Evolutionary conservation across 2,888 invertebrate species (phyloP).

Genomic region (Chymomyza amoena): DNA sequence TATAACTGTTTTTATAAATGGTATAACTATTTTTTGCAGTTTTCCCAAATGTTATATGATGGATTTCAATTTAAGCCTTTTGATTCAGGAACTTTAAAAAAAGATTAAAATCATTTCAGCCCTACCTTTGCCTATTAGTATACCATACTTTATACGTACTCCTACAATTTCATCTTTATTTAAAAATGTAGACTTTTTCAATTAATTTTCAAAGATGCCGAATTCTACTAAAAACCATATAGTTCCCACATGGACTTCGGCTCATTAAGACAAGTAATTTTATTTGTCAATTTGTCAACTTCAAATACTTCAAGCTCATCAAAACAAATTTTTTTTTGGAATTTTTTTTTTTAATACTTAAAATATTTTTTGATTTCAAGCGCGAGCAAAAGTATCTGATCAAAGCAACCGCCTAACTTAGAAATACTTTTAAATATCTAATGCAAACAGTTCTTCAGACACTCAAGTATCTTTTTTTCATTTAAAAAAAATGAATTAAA

Average conservation of each 20-base stretch:
- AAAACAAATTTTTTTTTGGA: slow-evolving; percentile 19
- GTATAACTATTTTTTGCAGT: too few species aligned
- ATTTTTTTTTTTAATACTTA: slow-evolving; percentile 14
- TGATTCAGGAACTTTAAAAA: too few species aligned
- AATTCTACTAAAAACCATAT: not conserved
- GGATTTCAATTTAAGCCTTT: too few species aligned
- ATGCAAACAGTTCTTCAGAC: not conserved
- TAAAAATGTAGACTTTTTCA: too few species aligned
- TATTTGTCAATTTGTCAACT: slow-evolving; percentile 64
- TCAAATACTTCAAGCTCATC: slow-evolving; percentile 29
- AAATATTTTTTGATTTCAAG: not conserved
- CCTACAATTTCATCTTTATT: too few species aligned
- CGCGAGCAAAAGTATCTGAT: not conserved
- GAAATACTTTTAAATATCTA: not conserved
- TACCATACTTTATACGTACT: too few species aligned
- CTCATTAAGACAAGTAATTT: slow-evolving; percentile 65
- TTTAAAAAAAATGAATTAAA: not conserved
- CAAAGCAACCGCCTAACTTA: slow-evolving; percentile 7
- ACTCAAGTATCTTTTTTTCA: not conserved
- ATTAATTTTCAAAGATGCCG: too few species aligned
- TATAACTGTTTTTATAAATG: too few species aligned
- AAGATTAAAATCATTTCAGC: too few species aligned
- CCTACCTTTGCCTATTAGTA: too few species aligned
- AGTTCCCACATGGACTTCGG: slow-evolving; percentile 21
- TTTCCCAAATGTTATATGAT: too few species aligned